Percentiles rank a stretch among this genome's conserved stretches.
Evolutionary conservation across 2,888 invertebrate genomes (phyloP).

Genomic region (Philaethria dido): DNA sequence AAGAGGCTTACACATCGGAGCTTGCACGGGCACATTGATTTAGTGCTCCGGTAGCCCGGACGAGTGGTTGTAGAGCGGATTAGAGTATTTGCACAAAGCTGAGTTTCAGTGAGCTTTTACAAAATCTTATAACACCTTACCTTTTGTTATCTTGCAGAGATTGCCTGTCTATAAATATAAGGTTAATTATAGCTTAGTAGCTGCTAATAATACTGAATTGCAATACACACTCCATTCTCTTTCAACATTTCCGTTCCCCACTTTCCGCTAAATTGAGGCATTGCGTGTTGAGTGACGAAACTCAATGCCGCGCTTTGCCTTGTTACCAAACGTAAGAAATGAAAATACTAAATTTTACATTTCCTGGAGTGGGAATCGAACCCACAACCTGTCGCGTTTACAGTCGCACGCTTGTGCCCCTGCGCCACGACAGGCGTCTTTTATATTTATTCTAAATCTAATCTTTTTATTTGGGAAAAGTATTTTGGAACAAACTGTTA

Average conservation of each 20-base stretch:
- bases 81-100: conserved; percentile 19
- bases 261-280: no score
- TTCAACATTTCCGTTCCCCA: no score
- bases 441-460: background rate
- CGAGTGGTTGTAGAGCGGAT: conserved; percentile 21
- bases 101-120: conserved; percentile 12
- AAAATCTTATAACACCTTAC: conserved; percentile 10
- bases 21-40: conserved; percentile 23
- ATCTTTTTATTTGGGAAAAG: background rate
- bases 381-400: no score
- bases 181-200: background rate
- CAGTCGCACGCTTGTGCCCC: no score
- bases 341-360: no score
- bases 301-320: no score
- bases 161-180: background rate
- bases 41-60: conserved; percentile 23
- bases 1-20: conserved; percentile 23
- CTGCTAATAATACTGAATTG: background rate
- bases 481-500: background rate
- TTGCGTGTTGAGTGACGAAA: no score
- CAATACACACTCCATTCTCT: no score
- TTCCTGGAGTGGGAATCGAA: no score
- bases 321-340: no score
- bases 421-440: no score
- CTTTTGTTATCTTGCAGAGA: background rate